These are phyloP conservation scores for Dendrocopos noguchii DNA, from an alignment of 2,113 vertebrate genomes.

Conservation along the genomic window DNA sequence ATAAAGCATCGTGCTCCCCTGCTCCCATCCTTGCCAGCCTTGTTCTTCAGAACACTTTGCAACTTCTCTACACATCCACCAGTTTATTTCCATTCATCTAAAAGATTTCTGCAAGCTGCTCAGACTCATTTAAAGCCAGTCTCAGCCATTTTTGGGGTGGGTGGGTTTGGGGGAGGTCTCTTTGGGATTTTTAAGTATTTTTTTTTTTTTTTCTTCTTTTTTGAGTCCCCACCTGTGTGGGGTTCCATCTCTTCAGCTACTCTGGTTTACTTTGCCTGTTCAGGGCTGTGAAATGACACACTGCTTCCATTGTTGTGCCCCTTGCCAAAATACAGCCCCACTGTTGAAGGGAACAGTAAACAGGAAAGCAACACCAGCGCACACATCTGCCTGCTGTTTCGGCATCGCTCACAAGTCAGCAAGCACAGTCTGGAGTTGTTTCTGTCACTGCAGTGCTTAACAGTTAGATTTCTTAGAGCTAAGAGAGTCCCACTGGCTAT, in stretches of 20 bases:
- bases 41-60: not conserved
- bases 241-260: not conserved
- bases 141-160: not conserved
- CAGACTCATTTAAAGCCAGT: not conserved
- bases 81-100: not conserved
- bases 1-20: not conserved
- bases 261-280: not conserved
- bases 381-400: rapidly evolving
- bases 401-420: not conserved
- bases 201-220: not conserved
- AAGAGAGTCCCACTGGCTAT: not conserved
- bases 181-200: too few species aligned
- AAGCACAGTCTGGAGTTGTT: not conserved
- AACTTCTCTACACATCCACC: not conserved
- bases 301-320: not conserved
- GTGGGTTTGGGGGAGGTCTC: not conserved
- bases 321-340: not conserved
- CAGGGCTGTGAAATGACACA: not conserved
- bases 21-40: not conserved
- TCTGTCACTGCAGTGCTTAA: not conserved
- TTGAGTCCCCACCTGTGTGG: not conserved
- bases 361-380: not conserved
- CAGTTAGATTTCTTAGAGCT: not conserved
- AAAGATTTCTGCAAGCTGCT: not conserved
- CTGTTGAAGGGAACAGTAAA: not conserved